Evolutionary conservation across 2,113 vertebrate genomes (phyloP), one percentile per base, ranked within the genome.

Genomic region (Platichthys flesus): DNA sequence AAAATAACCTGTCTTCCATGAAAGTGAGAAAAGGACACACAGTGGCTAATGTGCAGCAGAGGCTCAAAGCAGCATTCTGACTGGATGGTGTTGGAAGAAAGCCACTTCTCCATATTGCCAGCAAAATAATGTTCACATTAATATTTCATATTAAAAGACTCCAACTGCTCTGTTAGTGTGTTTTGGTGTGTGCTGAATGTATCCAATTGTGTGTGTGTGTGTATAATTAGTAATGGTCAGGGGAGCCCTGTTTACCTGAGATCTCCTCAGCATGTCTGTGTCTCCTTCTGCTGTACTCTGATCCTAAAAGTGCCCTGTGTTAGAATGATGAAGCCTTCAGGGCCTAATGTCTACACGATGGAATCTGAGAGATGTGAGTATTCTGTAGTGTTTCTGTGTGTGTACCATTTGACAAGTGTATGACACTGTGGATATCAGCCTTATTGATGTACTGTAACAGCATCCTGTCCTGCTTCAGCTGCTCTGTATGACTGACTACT

Each of bases 261-360:
- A 51, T 51, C 49, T 67, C 66, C 2, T 81, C 59, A 81, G 83
- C 89, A 90, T 91, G 89, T 85, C 58, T 68, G 71, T 86, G 71
- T 86, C 69, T 76, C 59, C 40, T 31, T 74, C 57, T 84, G 63
- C 40, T 74, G 16, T 70, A 23, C 2, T 68, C 10, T 54, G 42
- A 60, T 62, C 72, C 59, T 65, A 0, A 59, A 81, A 68, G 73
- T 76, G 73, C 47, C 74, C 71, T 66, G 55, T 72, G 67, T 66
- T 85, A 63, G 65, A 71, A 31, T 2, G n/a, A 64, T 23, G 4
- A 64, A 55, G 70, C 68, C 74, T 82, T 56, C 61, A 80, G 47
- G 81, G 71, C 76, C 54, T 81, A 69, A 16, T 16, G 15, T 18
- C 15, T 5, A 16, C 13, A 47, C 16, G 14, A 49, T 49, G 13